Conservation (phyloP, 2,113 vertebrate genomes). For the Anolis carolinensis region DNA sequence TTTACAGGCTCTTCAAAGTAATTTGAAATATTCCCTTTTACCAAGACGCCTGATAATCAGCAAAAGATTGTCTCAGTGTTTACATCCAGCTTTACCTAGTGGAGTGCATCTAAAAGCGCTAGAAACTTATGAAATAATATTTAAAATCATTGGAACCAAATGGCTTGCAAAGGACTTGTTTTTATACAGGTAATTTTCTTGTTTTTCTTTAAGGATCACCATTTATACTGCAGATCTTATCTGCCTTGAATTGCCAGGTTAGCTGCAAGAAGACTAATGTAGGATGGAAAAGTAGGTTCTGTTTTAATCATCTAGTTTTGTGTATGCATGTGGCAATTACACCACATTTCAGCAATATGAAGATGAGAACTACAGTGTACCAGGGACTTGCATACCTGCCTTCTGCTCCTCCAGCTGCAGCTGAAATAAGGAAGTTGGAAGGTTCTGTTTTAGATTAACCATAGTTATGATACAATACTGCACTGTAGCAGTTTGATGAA, state of each 20-base stretch:
- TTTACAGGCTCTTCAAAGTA: constrained; percentile 94
- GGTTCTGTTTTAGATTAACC: neutral
- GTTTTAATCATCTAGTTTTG: too few relatives aligned
- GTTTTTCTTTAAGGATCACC: neutral
- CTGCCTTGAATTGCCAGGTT: neutral
- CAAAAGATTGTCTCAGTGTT: constrained; percentile 93
- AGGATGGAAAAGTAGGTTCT: neutral
- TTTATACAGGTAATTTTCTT: constrained; percentile 83
- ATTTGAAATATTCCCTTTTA: constrained; percentile 91
- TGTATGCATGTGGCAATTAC: neutral
- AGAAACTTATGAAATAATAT: constrained; percentile 97
- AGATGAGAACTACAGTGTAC: neutral
- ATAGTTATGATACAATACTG: neutral
- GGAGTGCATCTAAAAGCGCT: constrained; percentile 96
- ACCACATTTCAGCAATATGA: neutral
- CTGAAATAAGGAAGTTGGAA: neutral
- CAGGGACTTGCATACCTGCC: neutral
- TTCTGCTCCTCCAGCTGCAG: neutral
- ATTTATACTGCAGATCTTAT: neutral
- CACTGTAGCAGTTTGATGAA: neutral
- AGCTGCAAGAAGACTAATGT: neutral
- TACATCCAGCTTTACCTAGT: constrained; percentile 95
- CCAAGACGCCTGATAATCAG: constrained; percentile 91
- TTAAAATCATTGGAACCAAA: constrained; percentile 97
- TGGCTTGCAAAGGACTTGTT: constrained; percentile 91